phyloP scores from a whole-genome alignment of 2,797 vertebrate species.

The Pseudocheirus occidentalis region DNA sequence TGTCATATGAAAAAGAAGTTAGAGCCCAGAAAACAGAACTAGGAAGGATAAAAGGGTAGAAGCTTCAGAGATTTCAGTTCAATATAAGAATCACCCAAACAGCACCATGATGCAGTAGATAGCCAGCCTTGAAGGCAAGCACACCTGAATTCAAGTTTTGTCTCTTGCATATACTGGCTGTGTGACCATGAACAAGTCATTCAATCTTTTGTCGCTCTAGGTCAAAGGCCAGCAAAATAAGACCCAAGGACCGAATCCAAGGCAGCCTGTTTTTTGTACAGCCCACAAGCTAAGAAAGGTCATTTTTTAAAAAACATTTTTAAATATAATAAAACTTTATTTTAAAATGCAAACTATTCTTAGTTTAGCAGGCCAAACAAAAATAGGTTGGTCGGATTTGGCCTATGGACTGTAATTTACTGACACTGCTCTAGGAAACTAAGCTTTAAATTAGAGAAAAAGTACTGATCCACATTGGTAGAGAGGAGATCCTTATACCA shows the following conservation, averaged over 20 bases:
- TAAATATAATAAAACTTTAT: background rate
- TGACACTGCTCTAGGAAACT: background rate
- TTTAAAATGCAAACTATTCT: background rate
- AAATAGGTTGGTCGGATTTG: background rate
- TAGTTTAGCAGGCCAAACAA: background rate
- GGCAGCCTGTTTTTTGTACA: background rate
- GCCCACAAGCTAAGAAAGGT: background rate
- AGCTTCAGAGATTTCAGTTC: background rate
- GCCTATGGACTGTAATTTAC: background rate
- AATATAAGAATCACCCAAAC: background rate
- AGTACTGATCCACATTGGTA: background rate
- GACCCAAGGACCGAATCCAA: background rate
- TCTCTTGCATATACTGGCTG: background rate
- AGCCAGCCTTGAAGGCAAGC: background rate
- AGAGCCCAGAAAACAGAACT: background rate
- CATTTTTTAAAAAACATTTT: background rate
- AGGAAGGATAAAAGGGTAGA: background rate
- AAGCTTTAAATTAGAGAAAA: background rate
- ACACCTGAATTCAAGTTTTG: background rate
- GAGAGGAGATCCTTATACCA: background rate
- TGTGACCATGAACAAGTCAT: background rate
- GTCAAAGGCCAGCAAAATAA: background rate
- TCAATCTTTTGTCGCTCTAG: background rate
- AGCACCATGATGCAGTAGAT: background rate
- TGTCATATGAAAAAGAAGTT: background rate